Conservation (phyloP, 2,797 vertebrate species). For the Sciurus carolinensis region DNA sequence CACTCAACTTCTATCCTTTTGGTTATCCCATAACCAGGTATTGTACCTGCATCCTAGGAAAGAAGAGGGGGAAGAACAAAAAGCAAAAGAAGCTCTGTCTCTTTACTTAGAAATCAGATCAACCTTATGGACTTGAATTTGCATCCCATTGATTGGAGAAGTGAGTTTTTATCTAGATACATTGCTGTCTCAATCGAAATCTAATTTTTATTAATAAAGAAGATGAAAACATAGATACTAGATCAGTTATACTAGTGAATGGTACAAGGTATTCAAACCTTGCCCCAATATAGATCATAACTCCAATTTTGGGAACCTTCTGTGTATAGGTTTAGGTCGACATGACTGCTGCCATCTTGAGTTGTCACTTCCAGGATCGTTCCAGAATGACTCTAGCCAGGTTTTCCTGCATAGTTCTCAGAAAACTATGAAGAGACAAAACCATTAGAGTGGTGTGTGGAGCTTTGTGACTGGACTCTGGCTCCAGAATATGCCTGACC, state of each 20-base stretch:
- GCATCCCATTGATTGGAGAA: neutral
- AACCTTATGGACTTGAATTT: neutral
- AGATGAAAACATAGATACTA: neutral
- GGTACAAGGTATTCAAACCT: neutral
- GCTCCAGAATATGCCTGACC: neutral
- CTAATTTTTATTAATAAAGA: conserved; percentile 6
- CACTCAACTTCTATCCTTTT: neutral
- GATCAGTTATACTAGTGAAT: neutral
- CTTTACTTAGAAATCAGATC: neutral
- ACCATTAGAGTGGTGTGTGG: neutral
- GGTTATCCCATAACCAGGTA: neutral
- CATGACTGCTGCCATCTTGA: neutral
- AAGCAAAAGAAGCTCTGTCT: neutral
- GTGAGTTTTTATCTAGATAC: neutral
- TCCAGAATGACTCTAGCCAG: neutral
- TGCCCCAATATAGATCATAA: neutral
- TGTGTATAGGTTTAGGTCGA: neutral
- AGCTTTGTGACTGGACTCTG: neutral
- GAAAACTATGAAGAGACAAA: neutral
- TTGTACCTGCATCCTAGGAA: neutral
- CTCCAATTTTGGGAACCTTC: neutral
- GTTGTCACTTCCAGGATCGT: neutral
- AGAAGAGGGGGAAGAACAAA: conserved; percentile 23
- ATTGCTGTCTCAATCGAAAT: neutral
- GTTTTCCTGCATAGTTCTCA: neutral